Base-by-base conservation (phyloP, 2,797 vertebrate genomes). In the Takifugu ocellatus region DNA sequence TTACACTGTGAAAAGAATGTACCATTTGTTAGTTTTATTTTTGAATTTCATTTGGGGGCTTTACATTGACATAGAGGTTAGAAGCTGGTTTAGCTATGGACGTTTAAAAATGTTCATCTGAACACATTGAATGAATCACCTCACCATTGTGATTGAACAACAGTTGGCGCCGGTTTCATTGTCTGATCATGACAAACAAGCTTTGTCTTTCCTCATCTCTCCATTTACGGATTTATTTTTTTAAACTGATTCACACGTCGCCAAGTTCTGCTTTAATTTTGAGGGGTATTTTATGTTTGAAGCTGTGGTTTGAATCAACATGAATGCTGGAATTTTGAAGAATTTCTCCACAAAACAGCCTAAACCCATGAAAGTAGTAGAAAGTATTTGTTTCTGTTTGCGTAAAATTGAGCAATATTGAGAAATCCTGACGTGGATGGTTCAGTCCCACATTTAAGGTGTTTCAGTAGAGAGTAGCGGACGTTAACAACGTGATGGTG, bases 1-100 rank as follows among this genome's bases (percentile, higher is more conserved):
- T 54, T 65, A 61, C 79, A 84, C 72, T 75, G 73, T 79, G 70
- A 79, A 64, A 53, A 81, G 47, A 51, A 74, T 57, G 53, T 49
- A 63, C 51, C 33, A 17, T 72, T 72, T 15, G 57, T 68, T 57
- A 72, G 57, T 66, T 79, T 70, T 26, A 33, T 50, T 61, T 74
- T 55, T 46, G 16, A 25, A 39, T 72, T 75, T 79, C 57, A 67
- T 46, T 83, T 78, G 39, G 70, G 31, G 48, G 50, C 25, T 71
- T 79, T 70, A 74, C 67, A 72, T 63, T 55, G 42, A 65, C 42
- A 25, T 39, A 15, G 51, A 29, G 68, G 54, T 25, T 24, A 27
- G 49, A 51, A 51, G 51, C 27, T 51, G 49, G 21, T 55, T 66
- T 74, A 47, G 39, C 47, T 75, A 72, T 70, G 74, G 56, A 64